Evolutionary conservation across 2,888 invertebrate genomes (phyloP).

Genomic region (Sarcophaga carnaria): DNA sequence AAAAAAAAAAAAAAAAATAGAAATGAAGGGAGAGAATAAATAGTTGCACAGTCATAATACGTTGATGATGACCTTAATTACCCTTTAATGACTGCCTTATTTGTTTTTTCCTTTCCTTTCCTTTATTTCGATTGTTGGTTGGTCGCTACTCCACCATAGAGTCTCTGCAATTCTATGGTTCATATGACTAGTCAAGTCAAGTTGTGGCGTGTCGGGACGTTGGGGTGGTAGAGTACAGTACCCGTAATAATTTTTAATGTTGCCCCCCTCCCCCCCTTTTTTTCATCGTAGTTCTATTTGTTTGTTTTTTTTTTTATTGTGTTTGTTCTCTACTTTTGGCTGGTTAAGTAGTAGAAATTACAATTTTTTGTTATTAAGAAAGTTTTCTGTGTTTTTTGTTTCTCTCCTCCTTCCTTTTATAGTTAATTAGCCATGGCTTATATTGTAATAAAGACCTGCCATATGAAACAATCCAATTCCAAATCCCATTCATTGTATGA

Average conservation of each 20-base stretch:
- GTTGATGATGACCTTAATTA: conserved; percentile 66
- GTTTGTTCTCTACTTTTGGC: conserved; percentile 23
- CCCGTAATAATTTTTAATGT: conserved; percentile 2
- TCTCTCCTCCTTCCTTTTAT: background rate
- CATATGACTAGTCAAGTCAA: background rate
- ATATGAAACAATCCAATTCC: too few species aligned
- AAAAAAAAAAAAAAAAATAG: background rate
- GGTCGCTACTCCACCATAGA: background rate
- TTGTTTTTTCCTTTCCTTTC: conserved; percentile 42
- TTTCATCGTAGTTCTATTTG: conserved; percentile 21
- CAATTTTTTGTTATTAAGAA: conserved; percentile 44
- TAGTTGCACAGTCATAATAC: conserved; percentile 56
- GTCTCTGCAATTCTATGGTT: background rate
- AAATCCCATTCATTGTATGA: too few species aligned
- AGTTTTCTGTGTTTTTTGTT: background rate
- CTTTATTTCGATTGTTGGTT: background rate
- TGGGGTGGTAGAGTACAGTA: background rate
- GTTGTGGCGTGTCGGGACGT: too few species aligned
- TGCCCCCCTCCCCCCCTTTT: conserved; percentile 6
- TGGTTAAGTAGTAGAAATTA: conserved; percentile 21
- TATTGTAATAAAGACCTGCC: background rate
- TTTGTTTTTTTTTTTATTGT: conserved; percentile 7
- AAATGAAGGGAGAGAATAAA: background rate
- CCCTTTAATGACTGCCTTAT: conserved; percentile 65
- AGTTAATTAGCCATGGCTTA: conserved; percentile 59